These are phyloP conservation scores for Tenthredo livida DNA, from an alignment of 2,888 invertebrate species.

Conservation along the genomic window DNA sequence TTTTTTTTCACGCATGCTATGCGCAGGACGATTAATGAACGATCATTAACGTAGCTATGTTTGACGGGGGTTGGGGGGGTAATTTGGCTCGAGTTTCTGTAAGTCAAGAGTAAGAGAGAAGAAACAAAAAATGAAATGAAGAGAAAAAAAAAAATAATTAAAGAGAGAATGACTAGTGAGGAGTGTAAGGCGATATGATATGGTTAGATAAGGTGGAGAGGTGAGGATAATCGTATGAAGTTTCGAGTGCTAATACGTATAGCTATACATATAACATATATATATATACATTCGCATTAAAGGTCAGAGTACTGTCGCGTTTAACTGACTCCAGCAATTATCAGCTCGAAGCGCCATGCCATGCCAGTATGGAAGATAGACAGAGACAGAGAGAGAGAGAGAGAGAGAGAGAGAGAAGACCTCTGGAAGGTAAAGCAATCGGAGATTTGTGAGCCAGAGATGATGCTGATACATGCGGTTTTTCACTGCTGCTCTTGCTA, in stretches of 20 bases:
- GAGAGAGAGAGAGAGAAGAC: neutral
- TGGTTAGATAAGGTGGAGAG: neutral
- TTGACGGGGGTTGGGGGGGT: neutral
- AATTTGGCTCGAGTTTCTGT: conserved; percentile 18
- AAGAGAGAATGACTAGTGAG: neutral
- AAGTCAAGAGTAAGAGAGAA: neutral
- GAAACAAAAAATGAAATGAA: neutral
- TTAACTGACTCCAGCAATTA: neutral
- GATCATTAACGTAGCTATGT: neutral
- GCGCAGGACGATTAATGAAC: neutral
- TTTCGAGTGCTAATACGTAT: conserved; percentile 9
- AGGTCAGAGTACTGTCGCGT: conserved; percentile 19
- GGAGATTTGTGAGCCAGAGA: conserved; percentile 34
- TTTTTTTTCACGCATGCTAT: too few relatives aligned
- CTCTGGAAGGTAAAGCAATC: neutral
- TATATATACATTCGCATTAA: neutral
- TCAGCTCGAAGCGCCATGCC: conserved; percentile 14
- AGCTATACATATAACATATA: neutral
- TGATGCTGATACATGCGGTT: conserved; percentile 37
- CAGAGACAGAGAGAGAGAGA: neutral
- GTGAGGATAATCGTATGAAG: conserved; percentile 11
- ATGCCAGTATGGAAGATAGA: neutral
- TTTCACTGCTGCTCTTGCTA: neutral
- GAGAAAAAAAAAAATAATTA: neutral
- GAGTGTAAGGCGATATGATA: conserved; percentile 2